Conservation (phyloP, 2,888 invertebrate species). For the Thalpophila matura region DNA sequence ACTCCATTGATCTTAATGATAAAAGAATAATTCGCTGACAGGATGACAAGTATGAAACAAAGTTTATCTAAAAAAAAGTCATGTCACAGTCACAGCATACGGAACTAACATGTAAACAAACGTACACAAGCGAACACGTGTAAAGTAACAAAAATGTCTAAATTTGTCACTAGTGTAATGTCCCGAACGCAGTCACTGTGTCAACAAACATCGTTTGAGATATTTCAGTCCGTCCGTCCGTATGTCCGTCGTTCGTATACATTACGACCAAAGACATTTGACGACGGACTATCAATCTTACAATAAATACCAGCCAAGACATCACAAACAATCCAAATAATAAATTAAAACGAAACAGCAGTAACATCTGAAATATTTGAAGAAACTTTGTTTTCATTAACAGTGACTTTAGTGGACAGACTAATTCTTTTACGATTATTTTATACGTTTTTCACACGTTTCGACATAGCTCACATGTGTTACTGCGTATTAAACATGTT, state of each 20-base stretch:
- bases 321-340: slow-evolving; percentile 65
- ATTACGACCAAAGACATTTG: slow-evolving; percentile 86
- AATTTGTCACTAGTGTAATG: slow-evolving; percentile 77
- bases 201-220: slow-evolving; percentile 85
- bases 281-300: slow-evolving; percentile 88
- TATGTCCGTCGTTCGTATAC: slow-evolving; percentile 67
- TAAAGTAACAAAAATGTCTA: slow-evolving; percentile 71
- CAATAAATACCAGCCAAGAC: slow-evolving; percentile 84
- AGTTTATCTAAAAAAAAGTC: slow-evolving; percentile 24
- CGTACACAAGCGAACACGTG: slow-evolving; percentile 68
- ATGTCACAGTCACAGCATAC: slow-evolving; percentile 46
- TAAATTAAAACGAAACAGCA: slow-evolving; percentile 58
- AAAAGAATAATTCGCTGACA: slow-evolving; percentile 8
- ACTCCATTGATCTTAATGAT: slow-evolving; percentile 20
- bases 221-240: slow-evolving; percentile 80
- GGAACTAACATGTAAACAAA: slow-evolving; percentile 58
- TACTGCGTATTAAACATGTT: slow-evolving; percentile 78
- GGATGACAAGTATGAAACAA: slow-evolving; percentile 28
- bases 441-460: slow-evolving; percentile 86
- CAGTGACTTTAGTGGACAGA: slow-evolving; percentile 84
- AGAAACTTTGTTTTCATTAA: slow-evolving; percentile 69
- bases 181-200: slow-evolving; percentile 74
- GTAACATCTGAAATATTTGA: slow-evolving; percentile 45
- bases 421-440: slow-evolving; percentile 80
- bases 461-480: slow-evolving; percentile 66